Evolutionary conservation across 2,797 vertebrate species (phyloP).

Genomic region (Merluccius polli): DNA sequence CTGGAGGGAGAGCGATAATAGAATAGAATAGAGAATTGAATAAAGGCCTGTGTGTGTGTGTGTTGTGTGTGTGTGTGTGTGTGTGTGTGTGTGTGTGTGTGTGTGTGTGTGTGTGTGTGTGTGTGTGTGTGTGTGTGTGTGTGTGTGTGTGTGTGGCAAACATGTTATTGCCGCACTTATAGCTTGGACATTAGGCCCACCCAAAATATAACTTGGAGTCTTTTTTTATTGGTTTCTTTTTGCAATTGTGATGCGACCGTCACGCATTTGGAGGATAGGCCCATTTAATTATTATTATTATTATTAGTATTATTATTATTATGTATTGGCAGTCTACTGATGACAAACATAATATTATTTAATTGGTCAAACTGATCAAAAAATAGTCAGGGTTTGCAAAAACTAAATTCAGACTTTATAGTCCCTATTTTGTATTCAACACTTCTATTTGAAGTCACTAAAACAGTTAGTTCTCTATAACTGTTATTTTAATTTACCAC

Average conservation of each 20-base stretch:
- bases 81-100: neutral
- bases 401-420: neutral
- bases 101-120: neutral
- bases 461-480: no score
- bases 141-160: neutral
- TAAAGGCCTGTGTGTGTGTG: neutral
- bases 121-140: slow-evolving; percentile 1
- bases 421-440: neutral
- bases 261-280: neutral
- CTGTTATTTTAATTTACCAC: neutral
- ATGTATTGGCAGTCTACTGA: neutral
- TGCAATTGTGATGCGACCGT: neutral
- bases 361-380: neutral
- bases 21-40: slow-evolving; percentile 17
- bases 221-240: neutral
- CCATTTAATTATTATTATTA: neutral
- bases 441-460: neutral
- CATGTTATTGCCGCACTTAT: neutral
- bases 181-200: neutral
- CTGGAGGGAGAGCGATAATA: slow-evolving; percentile 9
- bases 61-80: neutral
- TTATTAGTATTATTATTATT: neutral
- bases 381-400: neutral
- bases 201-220: neutral
- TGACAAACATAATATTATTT: neutral